Evolutionary conservation across 2,888 invertebrate species (phyloP), one percentile per base, ranked within the genome.

Genomic region (Pimpla rufipes): DNA sequence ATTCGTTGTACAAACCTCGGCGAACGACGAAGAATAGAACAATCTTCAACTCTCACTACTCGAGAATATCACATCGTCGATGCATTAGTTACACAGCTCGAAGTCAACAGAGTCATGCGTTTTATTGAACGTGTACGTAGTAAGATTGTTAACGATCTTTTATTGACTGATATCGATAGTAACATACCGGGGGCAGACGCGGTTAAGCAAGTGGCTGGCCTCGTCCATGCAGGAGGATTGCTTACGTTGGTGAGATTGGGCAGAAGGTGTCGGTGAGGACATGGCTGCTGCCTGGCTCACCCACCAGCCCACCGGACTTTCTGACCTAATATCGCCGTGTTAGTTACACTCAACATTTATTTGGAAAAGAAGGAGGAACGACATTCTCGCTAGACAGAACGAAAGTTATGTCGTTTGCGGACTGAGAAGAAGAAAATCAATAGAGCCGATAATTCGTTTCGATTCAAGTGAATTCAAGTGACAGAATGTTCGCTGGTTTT

Each of bases 201-300:
- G 92, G 89, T 92, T 91, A 93, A 93, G 92, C 91, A 93, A 92
- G 88, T 92, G 90, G 90, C 91, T 93, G 90, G 92, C 92, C 92
- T 93, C 93, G 88, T 93, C 93, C 91, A 91, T 92, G 92, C 92
- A 92, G 91, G 90, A 92, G 91, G 90, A 90, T 87, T 89, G 90
- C 89, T 92, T 91, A 89, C 91, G 90, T 84, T 91, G 91, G 86
- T 90, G 91, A 90, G 90, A 91, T 88, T 91, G 90, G 83, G 90
- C 88, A 85, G 93, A 93, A 90, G 92, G 90, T 87, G 92, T 92
- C 88, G 93, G 93, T 90, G 93, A 93, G 91, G 92, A 92, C 92
- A 92, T 92, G 89, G 93, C 92, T 87, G 92, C 92, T 85, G 92
- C 92, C 90, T 93, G 93, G 90, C 92, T 92, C 91, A 92, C 93